Percentiles rank a stretch among this genome's conserved stretches.
phyloP scores from a whole-genome alignment of 1,140 invertebrate genomes.

The Thaumetopoea pityocampa region DNA sequence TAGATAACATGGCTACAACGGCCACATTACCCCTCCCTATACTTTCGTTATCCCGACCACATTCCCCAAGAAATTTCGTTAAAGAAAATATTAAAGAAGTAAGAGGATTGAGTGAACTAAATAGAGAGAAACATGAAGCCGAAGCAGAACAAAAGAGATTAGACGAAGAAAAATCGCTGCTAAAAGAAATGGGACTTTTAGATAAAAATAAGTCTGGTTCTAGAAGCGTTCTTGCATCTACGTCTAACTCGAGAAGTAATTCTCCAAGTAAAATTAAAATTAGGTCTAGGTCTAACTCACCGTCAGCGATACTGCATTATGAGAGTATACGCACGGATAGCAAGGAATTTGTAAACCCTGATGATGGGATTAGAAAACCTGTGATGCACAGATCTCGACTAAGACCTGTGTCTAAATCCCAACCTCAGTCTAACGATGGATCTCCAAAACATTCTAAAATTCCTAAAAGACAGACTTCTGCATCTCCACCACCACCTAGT shows the following conservation, averaged over 20 bases:
- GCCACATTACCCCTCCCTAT: slow-evolving; percentile 46
- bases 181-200: slow-evolving; percentile 64
- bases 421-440: slow-evolving; percentile 64
- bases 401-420: slow-evolving; percentile 54
- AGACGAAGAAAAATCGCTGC: slow-evolving; percentile 67
- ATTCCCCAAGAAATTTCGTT: slow-evolving; percentile 64
- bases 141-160: slow-evolving; percentile 60
- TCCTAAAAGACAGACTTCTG: slow-evolving; percentile 67
- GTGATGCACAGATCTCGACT: slow-evolving; percentile 51
- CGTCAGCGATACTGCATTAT: slow-evolving; percentile 53
- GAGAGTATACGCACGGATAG: slow-evolving; percentile 42
- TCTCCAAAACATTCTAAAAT: slow-evolving; percentile 71
- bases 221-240: slow-evolving; percentile 24
- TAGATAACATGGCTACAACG: slow-evolving; percentile 61
- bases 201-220: slow-evolving; percentile 14
- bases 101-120: slow-evolving; percentile 68
- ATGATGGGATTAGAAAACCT: slow-evolving; percentile 39
- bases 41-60: slow-evolving; percentile 35
- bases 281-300: slow-evolving; percentile 66
- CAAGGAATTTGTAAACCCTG: slow-evolving; percentile 38
- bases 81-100: slow-evolving; percentile 73
- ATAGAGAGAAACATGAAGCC: slow-evolving; percentile 70
- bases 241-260: slow-evolving; percentile 52
- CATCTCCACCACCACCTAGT: slow-evolving; percentile 54
- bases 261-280: slow-evolving; percentile 59